Base-by-base conservation (phyloP, 2,888 invertebrate genomes). In the Salpingus planirostris region DNA sequence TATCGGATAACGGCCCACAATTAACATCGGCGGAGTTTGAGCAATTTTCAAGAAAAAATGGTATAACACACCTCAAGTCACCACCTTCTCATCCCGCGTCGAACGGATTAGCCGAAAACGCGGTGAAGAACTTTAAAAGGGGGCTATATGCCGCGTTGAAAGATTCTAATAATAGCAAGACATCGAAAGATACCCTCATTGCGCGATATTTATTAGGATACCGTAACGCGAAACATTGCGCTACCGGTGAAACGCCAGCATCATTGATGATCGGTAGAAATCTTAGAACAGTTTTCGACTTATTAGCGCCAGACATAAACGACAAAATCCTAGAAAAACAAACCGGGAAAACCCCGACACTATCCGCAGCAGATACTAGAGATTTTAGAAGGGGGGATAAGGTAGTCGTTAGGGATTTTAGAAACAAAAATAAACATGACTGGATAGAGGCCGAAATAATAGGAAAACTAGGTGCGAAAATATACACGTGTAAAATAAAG, bases 31-130 rank as follows among this genome's bases (percentile, higher is more conserved):
- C 6, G 6, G 18, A 18, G 18, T 18, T 18, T 10, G 12, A 27
- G 13, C 12, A 11, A 13, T 36, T 42, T 33, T 33, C 31, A 11
- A 29, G 18, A 21, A 24, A 24, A 24, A 40, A 40, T 28, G 38
- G 38, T 3, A 24, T 33, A 7, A 27, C 8, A n/a, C 32, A 33
- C 7, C 13, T 28, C 3, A 33, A 28, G 3, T 24, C 23, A 2
- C 21, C 36, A 5, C 27, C 28, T 11, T 23, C 7, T 2, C 15
- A 28, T 14, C 27, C 32, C 3, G n/a, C 8, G 8, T 11, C 12
- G 2, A 36, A 36, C 21, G 32, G 36, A 2, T 29, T 33, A 15
- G 38, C 33, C 5, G 38, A 38, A 21, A 40, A 31, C 13, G 13
- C n/a, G n/a, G 31, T 31, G 3, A 26, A 27, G 24, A 24, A 13